Conservation (phyloP, 2,888 invertebrate species). For the Harpalus rufipes region DNA sequence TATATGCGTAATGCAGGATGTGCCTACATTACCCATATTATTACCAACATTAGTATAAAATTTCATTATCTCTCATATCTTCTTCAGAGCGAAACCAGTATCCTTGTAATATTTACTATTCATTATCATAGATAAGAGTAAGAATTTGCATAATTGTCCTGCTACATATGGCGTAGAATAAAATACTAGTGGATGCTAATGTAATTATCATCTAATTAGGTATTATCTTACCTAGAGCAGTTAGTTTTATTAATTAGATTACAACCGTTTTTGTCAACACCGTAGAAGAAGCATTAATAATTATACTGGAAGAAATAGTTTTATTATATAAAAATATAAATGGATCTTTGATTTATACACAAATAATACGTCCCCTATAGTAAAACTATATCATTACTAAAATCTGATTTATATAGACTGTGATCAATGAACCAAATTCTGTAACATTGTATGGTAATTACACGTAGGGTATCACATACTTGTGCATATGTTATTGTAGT, state of each 20-base stretch:
- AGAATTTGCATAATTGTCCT: conserved; percentile 41
- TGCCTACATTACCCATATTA: conserved; percentile 22
- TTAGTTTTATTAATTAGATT: conserved; percentile 16
- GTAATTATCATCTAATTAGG: conserved; percentile 14
- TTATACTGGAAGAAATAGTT: background rate
- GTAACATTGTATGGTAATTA: no score
- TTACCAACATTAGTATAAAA: conserved; percentile 31
- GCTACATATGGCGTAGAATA: conserved; percentile 33
- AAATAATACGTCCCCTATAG: no score
- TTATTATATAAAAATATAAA: background rate
- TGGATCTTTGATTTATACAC: no score
- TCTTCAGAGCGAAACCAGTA: conserved; percentile 23
- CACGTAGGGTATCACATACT: no score
- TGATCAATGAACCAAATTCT: no score
- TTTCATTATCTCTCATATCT: conserved; percentile 37
- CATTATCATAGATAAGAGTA: conserved; percentile 42
- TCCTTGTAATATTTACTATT: conserved; percentile 34
- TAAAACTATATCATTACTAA: no score
- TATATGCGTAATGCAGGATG: conserved; percentile 20
- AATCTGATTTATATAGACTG: no score
- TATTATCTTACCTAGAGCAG: background rate
- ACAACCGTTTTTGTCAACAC: background rate
- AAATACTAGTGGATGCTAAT: conserved; percentile 6
- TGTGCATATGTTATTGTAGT: no score
- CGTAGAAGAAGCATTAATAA: background rate